Evolutionary conservation across 2,113 vertebrate genomes (phyloP).

Genomic region (Pitta sordida): DNA sequence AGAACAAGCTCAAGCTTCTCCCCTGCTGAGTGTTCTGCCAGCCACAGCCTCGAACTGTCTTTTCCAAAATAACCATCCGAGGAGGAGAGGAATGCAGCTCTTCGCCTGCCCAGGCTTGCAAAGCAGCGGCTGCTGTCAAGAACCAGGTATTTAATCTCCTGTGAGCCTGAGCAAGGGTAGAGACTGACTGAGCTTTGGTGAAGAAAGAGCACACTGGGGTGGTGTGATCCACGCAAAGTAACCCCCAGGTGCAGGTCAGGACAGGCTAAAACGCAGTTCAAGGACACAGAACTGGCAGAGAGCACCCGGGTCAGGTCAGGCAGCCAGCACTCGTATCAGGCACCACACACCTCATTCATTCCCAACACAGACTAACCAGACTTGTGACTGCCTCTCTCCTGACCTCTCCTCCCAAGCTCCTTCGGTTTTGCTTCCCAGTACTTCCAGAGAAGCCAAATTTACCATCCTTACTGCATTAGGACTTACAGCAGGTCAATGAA

Average conservation of each 20-base stretch:
- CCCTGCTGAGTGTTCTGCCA: background rate
- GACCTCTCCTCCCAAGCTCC: background rate
- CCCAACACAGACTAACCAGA: background rate
- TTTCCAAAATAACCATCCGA: background rate
- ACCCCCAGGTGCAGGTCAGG: background rate
- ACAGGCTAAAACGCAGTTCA: background rate
- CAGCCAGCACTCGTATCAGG: background rate
- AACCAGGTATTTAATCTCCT: background rate
- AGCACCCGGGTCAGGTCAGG: background rate
- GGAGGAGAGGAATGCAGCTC: background rate
- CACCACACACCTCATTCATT: background rate
- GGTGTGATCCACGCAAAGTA: background rate
- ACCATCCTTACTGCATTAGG: background rate
- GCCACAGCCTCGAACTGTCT: background rate
- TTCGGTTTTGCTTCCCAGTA: background rate
- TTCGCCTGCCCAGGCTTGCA: slow-evolving; percentile 22
- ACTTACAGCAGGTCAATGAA: background rate
- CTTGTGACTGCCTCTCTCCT: background rate
- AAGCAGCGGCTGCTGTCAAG: background rate
- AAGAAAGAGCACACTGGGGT: background rate
- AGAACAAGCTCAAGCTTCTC: background rate
- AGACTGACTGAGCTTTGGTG: background rate
- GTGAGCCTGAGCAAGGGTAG: background rate
- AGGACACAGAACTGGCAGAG: background rate
- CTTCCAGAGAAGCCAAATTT: background rate